Base-by-base conservation (phyloP, 2,113 vertebrate species). In the Rhabdomys dilectus region DNA sequence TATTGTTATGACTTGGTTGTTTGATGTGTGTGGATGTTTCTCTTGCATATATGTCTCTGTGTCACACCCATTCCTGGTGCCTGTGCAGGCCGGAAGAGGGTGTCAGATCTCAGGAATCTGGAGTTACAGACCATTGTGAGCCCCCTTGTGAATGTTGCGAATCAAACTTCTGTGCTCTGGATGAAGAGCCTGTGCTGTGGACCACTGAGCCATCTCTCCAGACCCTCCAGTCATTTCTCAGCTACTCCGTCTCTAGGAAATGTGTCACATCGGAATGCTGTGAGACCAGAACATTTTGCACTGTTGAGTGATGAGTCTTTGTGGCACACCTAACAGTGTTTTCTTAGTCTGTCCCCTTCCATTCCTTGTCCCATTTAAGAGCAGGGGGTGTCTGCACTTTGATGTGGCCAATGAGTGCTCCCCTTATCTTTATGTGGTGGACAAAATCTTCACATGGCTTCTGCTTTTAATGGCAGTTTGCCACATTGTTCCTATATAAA, bases 391-490 rank as follows among this genome's bases (percentile, higher is more conserved):
- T 11, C 26, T 85, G 58, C 1, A 39, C 0, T 5, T 26, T n/a
- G 16, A 13, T 60, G 48, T 24, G 15, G 42, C 82, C 29, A 31
- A 29, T n/a, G 1, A 66, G 91, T 39, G 6, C 51, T 64, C 45
- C 29, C 12, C 26, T 90, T 94, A 11, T 88, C 56, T 60, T 24
- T 80, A 88, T 34, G 58, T 56, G 73, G 39, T 56, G 48, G 62
- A 80, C 34, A 82, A 80, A 1, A 31, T 93, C 66, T 88, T 85
- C 16, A 8, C 11, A 4, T 36, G 70, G 24, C 36, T 91, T 96
- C 91, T 77, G 76, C 80, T 91, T 96, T 97, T 93, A 70, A 42
- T 78, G 60, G 39, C 85, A 16, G 15, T 1, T 73, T n/a, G 87
- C 39, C 19, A 89, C 21, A 51, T 21, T 85, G 29, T 77, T 45